Evolutionary conservation across 2,113 vertebrate species (phyloP), one percentile per base, ranked within the genome.

Genomic region (Chaetura pelagica): DNA sequence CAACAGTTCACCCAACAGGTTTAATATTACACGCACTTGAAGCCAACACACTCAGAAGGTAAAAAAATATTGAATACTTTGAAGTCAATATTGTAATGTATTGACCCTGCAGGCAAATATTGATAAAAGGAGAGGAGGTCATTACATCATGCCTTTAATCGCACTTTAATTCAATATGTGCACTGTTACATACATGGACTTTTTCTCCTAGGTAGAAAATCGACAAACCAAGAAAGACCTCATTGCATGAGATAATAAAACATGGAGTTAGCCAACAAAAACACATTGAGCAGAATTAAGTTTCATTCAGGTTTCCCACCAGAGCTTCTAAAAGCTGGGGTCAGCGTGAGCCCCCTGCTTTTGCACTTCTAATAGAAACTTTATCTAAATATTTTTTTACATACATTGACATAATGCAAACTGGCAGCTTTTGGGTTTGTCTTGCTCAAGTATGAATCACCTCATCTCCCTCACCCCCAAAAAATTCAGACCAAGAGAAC

Each of bases 371-470:
- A 96, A 97, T 97, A 96, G 97, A 97, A 98, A 95, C 96, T 96
- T 96, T 98, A 94, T 97, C 96, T 95, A 98, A 98, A 98, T 98
- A 98, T 97, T 98, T 98, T 96, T 97, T 96, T 97, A 97, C 97
- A 97, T 98, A 97, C 97, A 96, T 97, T 98, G 97, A 98, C 96
- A 98, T 98, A 98, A 97, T 96, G 94, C 97, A 97, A 98, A 97
- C 97, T 97, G 96, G 96, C 91, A 98, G 96, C 95, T 96, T 93
- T 95, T 66, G 66, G 91, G 92, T 96, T 91, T 95, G 93, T 72
- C 92, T 90, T 91, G 87, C 73, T 92, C 35, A 89, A 94, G 82
- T 58, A 94, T 96, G 95, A 96, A 88, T 95, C 96, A 96, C 66
- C 15, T 80, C 24, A 80, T 71, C 67, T 90, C 74, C 5, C 67